phyloP scores from a whole-genome alignment of 2,113 vertebrate genomes.

The Dolichallabes microphthalmus region DNA sequence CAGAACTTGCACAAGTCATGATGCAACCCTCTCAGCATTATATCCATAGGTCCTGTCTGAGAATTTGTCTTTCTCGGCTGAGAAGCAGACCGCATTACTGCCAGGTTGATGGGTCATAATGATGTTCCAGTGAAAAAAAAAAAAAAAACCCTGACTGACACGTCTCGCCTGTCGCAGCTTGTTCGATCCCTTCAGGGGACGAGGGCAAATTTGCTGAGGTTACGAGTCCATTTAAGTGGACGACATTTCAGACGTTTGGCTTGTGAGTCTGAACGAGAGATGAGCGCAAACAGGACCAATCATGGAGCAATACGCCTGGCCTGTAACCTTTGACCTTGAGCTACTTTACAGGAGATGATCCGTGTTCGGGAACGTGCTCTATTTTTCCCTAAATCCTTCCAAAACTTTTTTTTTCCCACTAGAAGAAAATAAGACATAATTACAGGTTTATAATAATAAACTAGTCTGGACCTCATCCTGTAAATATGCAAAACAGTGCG shows the following conservation, averaged over 20 bases:
- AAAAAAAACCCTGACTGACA: background rate
- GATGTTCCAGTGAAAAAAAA: background rate
- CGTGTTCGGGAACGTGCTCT: background rate
- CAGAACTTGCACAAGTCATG: background rate
- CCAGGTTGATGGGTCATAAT: slow-evolving; percentile 8
- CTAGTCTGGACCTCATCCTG: background rate
- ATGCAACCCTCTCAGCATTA: background rate
- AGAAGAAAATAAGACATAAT: background rate
- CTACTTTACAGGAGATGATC: background rate
- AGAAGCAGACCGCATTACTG: background rate
- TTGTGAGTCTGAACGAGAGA: background rate
- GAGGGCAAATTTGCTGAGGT: background rate
- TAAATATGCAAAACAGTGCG: background rate
- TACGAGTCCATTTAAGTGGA: background rate
- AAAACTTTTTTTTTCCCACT: background rate
- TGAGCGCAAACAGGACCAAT: background rate
- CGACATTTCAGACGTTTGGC: background rate
- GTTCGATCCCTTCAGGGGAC: background rate
- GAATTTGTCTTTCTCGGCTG: background rate
- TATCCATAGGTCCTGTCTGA: background rate
- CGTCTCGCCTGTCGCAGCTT: background rate
- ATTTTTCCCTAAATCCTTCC: background rate
- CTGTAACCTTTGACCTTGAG: background rate
- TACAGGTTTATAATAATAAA: background rate
- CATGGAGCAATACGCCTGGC: background rate